phyloP scores from a whole-genome alignment of 2,113 vertebrate genomes.

The Spermophilus dauricus region DNA sequence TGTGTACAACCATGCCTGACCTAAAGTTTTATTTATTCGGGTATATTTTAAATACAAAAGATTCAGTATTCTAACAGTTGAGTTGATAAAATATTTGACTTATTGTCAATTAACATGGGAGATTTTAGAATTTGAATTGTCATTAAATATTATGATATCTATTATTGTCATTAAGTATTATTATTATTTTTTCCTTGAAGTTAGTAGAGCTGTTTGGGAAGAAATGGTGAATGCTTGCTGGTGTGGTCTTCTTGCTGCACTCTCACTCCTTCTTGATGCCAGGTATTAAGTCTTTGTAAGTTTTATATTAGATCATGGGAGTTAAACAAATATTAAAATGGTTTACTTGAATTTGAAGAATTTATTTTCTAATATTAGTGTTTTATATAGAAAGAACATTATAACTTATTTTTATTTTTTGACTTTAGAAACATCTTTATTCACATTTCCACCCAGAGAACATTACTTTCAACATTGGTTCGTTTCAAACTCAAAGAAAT shows the following conservation, averaged over 20 bases:
- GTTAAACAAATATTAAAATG: neutral
- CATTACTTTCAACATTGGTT: slow-evolving; percentile 22
- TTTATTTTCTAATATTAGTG: slow-evolving; percentile 23
- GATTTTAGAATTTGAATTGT: slow-evolving; percentile 11
- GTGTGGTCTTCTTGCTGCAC: slow-evolving; percentile 98
- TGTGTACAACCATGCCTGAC: too few species aligned
- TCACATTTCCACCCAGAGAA: neutral
- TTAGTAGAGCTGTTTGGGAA: slow-evolving; percentile 96
- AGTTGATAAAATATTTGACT: slow-evolving; percentile 19
- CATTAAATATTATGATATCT: neutral
- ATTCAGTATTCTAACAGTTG: slow-evolving; percentile 15
- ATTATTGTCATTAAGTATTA: slow-evolving; percentile 12
- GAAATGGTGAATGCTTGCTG: slow-evolving; percentile 99
- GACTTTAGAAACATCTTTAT: neutral
- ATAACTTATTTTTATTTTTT: neutral
- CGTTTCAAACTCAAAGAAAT: slow-evolving; percentile 47
- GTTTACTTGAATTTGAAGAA: neutral
- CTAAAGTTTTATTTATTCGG: neutral
- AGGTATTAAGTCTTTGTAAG: slow-evolving; percentile 90
- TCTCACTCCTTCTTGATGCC: slow-evolving; percentile 97
- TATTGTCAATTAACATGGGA: slow-evolving; percentile 3
- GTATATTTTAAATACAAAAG: slow-evolving; percentile 24
- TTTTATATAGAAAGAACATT: neutral
- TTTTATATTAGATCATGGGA: neutral
- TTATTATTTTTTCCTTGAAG: slow-evolving; percentile 86